Percentiles rank a stretch among this genome's conserved stretches.
These are phyloP conservation scores for Apeltes quadracus DNA, from an alignment of 2,113 vertebrate species.

Conservation along the genomic window DNA sequence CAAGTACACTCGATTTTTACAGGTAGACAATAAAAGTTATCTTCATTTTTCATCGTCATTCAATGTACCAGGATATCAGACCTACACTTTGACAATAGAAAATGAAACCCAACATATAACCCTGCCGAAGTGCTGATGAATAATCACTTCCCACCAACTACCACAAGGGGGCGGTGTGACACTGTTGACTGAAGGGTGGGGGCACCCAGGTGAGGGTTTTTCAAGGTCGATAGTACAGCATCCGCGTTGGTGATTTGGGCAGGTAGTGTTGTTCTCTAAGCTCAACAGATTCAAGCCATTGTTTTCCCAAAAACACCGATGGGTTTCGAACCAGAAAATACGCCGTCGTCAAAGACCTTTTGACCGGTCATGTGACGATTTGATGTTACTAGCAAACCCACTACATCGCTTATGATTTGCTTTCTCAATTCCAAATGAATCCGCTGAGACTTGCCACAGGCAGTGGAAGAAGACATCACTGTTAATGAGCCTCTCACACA, in stretches of 20 bases:
- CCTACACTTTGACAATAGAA: not conserved
- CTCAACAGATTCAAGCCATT: not conserved
- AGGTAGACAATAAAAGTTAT: not conserved
- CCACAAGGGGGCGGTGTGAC: constrained; percentile 64
- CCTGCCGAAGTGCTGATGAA: not conserved
- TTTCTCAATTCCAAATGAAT: constrained; percentile 45
- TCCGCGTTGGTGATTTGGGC: constrained; percentile 2
- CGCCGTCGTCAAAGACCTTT: not conserved
- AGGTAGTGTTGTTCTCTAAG: constrained; percentile 4
- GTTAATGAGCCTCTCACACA: constrained; percentile 45
- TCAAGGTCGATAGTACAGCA: constrained; percentile 66
- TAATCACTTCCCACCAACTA: constrained; percentile 4
- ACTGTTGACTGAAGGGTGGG: constrained; percentile 13
- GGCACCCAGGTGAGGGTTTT: constrained; percentile 56
- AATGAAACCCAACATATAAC: not conserved
- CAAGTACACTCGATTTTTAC: not conserved
- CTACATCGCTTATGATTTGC: constrained; percentile 9
- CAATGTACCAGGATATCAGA: not conserved
- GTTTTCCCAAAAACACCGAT: not conserved
- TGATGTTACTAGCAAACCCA: constrained; percentile 8
- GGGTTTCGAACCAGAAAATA: not conserved
- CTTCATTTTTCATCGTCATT: not conserved
- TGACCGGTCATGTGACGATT: not conserved
- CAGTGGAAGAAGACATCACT: constrained; percentile 50
- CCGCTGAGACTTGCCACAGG: constrained; percentile 35